phyloP scores from a whole-genome alignment of 2,888 invertebrate species.

The Nemotelus pantherinus region DNA sequence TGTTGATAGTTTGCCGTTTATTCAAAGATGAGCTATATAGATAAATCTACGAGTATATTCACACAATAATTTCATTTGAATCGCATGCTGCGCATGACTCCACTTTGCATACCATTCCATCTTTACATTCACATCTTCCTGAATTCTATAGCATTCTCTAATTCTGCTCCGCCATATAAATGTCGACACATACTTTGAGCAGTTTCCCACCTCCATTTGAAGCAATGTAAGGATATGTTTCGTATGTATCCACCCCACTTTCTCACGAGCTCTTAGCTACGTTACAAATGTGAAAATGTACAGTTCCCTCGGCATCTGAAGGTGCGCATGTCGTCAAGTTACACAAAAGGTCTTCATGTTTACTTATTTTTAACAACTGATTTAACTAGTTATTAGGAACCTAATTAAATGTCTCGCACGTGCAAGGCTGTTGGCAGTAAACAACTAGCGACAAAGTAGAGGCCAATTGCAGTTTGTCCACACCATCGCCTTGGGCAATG shows the following conservation, averaged over 20 bases:
- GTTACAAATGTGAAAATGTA: not conserved
- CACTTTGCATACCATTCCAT: not conserved
- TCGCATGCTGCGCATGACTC: constrained; percentile 18
- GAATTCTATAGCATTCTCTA: constrained; percentile 23
- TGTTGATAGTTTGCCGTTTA: too few relatives aligned
- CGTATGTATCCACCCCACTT: constrained; percentile 26
- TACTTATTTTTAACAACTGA: constrained; percentile 50
- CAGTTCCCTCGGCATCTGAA: constrained; percentile 8
- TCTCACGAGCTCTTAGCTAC: constrained; percentile 9
- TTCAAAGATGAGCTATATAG: too few relatives aligned
- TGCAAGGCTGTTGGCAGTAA: constrained; percentile 48
- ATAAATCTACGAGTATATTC: too few relatives aligned
- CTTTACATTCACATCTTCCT: not conserved
- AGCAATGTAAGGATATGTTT: not conserved
- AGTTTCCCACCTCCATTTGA: not conserved
- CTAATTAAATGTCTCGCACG: constrained; percentile 55
- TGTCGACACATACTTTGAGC: not conserved
- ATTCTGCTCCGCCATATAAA: constrained; percentile 1
- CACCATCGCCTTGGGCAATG: constrained; percentile 26
- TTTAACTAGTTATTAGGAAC: constrained; percentile 51
- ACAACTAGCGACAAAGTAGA: constrained; percentile 42
- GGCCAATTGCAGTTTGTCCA: constrained; percentile 15
- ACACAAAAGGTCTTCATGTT: constrained; percentile 40
- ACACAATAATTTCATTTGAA: too few relatives aligned
- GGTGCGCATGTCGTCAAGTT: constrained; percentile 42